phyloP scores from a whole-genome alignment of 2,113 vertebrate genomes.

The Elephantulus edwardii region DNA sequence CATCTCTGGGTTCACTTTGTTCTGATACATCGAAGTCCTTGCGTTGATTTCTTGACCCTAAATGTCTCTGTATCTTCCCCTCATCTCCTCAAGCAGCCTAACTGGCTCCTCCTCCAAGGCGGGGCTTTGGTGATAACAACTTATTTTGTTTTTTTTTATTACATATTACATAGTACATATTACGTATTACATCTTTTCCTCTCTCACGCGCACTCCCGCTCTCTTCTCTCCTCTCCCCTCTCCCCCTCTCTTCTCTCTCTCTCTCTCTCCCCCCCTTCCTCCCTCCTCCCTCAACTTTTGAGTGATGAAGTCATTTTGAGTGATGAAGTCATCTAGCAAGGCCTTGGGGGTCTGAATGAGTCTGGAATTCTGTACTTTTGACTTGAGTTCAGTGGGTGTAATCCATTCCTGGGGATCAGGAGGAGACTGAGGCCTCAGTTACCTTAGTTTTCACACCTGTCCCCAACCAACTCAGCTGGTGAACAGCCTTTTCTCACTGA shows the following conservation, averaged over 20 bases:
- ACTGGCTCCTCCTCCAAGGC: slow-evolving; percentile 76
- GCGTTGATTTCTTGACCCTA: slow-evolving; percentile 84
- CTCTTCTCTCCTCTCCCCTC: slow-evolving; percentile 56
- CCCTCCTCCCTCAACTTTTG: slow-evolving; percentile 23
- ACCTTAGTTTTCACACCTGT: too few species aligned
- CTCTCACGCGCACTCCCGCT: too few species aligned
- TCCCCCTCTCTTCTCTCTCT: slow-evolving; percentile 24
- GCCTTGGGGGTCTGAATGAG: slow-evolving; percentile 70
- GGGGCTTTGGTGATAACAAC: slow-evolving; percentile 69
- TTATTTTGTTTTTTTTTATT: too few species aligned
- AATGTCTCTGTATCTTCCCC: slow-evolving; percentile 79
- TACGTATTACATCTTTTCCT: too few species aligned
- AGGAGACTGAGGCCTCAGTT: background rate
- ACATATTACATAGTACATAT: too few species aligned
- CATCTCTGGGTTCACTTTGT: slow-evolving; percentile 83
- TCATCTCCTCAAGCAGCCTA: background rate
- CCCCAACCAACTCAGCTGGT: too few species aligned
- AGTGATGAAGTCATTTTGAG: slow-evolving; percentile 87
- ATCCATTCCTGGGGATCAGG: slow-evolving; percentile 87
- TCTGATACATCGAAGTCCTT: slow-evolving; percentile 89
- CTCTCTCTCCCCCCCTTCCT: slow-evolving; percentile 51
- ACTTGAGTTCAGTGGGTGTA: slow-evolving; percentile 90
- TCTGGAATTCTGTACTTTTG: slow-evolving; percentile 74
- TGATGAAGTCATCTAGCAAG: slow-evolving; percentile 86
- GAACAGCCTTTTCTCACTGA: too few species aligned